Base-by-base conservation (phyloP, 1,140 invertebrate species). In the Antheraea mylitta region DNA sequence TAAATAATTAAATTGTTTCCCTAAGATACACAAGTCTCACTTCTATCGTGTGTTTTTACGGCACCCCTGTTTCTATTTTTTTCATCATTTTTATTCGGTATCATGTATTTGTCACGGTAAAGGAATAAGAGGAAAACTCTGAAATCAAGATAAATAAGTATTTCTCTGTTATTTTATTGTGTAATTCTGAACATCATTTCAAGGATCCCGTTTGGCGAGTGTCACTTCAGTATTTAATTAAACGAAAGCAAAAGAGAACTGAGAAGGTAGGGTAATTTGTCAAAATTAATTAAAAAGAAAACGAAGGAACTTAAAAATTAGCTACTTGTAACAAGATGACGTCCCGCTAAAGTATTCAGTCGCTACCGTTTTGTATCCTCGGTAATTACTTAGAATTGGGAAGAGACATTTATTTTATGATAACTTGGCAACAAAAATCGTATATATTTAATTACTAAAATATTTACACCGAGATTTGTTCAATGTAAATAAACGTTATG, bases 211-310 rank as follows among this genome's bases (percentile, higher is more conserved):
- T 81, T 83, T 78, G 74, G 72, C 74, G 73, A 89, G 87, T 90
- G 89, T 82, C 87, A 91, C 89, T 91, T 76, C 83, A 90, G 87
- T 86, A 89, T 91, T 91, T 91, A 91, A 91, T 91, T 91, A 90
- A 90, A 90, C 75, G 82, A 83, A 83, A 82, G 75, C 75, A 75
- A 70, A 30, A 42, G 38, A 77, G 81, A 85, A 87, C 86, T 87
- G 85, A 89, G 87, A 84, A 87, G 82, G 84, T 89, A 83, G 81
- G 89, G 85, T 90, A 89, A 90, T 91, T 91, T 91, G 87, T 91
- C 88, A 91, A 91, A 90, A 89, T 90, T 91, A 91, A 91, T 91
- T 90, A 91, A 91, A 90, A 90, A 91, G 84, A 86, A 89, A 87
- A 87, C 85, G 82, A 79, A 42, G 38, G 38, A 42, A 85, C 82